A percentile compares a stretch with the other conserved stretches of the same genome.
These are phyloP conservation scores for Mormyrus hasselquistii DNA, from an alignment of 2,797 vertebrate species.

Conservation along the genomic window DNA sequence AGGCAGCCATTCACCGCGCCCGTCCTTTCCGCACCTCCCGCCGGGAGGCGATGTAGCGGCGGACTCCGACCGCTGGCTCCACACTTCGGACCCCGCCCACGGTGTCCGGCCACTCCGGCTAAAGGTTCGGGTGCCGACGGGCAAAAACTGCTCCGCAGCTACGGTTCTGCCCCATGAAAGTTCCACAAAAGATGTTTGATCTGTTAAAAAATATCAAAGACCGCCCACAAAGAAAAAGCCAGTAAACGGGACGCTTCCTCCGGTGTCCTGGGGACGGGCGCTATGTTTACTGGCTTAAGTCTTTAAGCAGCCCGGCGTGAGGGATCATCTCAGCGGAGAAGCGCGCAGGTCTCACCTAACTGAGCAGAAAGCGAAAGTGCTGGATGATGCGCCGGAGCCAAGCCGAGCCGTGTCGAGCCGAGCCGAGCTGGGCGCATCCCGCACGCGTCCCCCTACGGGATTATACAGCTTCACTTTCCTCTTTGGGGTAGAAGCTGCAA, in stretches of 20 bases:
- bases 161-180: not conserved
- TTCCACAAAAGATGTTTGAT: not conserved
- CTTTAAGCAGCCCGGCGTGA: not conserved
- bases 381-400: not conserved
- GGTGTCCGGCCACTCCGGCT: not conserved
- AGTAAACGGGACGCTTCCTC: not conserved
- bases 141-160: not conserved
- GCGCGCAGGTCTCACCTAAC: not conserved
- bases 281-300: not conserved
- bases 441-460: not conserved
- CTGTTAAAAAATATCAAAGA: not conserved
- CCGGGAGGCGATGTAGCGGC: slow-evolving; percentile 48
- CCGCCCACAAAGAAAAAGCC: not conserved
- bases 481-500: not conserved
- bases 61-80: slow-evolving; percentile 63
- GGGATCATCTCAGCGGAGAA: not conserved
- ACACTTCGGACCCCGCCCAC: slow-evolving; percentile 67
- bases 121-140: not conserved
- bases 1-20: not conserved
- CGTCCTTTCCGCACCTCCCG: not conserved
- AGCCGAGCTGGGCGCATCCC: not conserved
- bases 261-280: not conserved
- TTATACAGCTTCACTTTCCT: not conserved
- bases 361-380: not conserved
- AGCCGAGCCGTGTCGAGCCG: not conserved